Evolutionary conservation across 1,140 invertebrate genomes (phyloP).

Genomic region (Bombyx mandarina): DNA sequence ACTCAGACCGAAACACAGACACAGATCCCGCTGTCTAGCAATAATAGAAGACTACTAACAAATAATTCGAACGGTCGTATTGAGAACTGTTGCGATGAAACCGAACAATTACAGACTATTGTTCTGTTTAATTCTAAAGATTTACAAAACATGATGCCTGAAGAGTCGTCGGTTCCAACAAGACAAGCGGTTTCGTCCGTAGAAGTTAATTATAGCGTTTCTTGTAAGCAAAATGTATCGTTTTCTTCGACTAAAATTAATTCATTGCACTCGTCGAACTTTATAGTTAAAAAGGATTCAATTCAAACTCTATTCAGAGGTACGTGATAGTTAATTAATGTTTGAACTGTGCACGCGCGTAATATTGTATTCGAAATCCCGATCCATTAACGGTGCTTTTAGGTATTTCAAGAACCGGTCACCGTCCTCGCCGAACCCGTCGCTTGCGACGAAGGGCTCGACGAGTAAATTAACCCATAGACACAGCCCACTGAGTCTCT

Average conservation of each 20-base stretch:
- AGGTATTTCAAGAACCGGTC: too few species aligned
- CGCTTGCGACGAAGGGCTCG: too few species aligned
- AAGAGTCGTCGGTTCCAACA: not conserved
- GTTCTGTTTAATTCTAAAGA: slow-evolving; percentile 6
- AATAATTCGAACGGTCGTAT: not conserved
- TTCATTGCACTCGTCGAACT: slow-evolving; percentile 7
- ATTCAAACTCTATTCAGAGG: slow-evolving; percentile 47
- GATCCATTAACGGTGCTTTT: too few species aligned
- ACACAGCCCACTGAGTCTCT: too few species aligned
- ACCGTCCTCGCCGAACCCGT: too few species aligned
- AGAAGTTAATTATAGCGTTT: slow-evolving; percentile 27
- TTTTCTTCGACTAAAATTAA: slow-evolving; percentile 25
- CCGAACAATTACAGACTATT: slow-evolving; percentile 1
- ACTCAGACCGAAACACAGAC: not conserved
- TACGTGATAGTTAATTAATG: slow-evolving; percentile 7
- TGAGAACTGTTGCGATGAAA: not conserved
- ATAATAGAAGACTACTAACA: not conserved
- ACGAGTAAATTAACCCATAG: too few species aligned
- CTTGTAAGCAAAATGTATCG: slow-evolving; percentile 20
- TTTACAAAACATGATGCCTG: not conserved
- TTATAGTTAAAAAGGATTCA: slow-evolving; percentile 17
- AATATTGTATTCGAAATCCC: too few species aligned
- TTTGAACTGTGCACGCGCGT: not conserved
- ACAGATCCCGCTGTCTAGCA: not conserved
- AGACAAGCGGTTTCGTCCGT: slow-evolving; percentile 27